A percentile compares a stretch with the other conserved stretches of the same genome.
Conservation (phyloP, 2,113 vertebrate species). For the Prionailurus viverrinus region DNA sequence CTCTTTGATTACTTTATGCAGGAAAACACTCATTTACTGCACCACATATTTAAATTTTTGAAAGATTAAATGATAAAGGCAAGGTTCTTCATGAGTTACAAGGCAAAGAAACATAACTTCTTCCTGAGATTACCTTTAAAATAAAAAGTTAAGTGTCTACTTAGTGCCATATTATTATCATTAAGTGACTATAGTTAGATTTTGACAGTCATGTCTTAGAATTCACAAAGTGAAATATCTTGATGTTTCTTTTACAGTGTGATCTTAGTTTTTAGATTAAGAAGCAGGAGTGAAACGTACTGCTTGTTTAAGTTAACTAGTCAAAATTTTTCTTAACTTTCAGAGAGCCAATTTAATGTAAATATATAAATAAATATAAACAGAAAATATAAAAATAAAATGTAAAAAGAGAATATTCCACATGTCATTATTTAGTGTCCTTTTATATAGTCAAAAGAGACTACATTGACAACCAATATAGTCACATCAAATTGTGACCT, state of each 20-base stretch:
- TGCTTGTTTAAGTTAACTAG: not conserved
- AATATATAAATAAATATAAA: not conserved
- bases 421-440: not conserved
- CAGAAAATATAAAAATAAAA: not conserved
- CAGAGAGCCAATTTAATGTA: not conserved
- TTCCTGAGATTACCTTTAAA: not conserved
- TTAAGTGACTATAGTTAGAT: not conserved
- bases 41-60: not conserved
- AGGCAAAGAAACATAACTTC: not conserved
- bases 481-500: not conserved
- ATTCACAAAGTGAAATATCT: slow-evolving; percentile 7
- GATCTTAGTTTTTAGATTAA: slow-evolving; percentile 18
- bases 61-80: not conserved
- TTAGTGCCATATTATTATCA: not conserved
- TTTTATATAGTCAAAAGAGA: not conserved
- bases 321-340: slow-evolving; percentile 43
- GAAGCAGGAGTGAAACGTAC: not conserved
- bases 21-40: slow-evolving; percentile 18
- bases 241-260: not conserved
- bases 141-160: not conserved
- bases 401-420: not conserved
- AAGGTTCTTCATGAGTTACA: not conserved
- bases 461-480: not conserved
- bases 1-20: slow-evolving; percentile 34
- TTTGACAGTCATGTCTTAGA: not conserved